A percentile compares a stretch with the other conserved stretches of the same genome.
phyloP scores from a whole-genome alignment of 2,113 vertebrate genomes.

The Promerops cafer region DNA sequence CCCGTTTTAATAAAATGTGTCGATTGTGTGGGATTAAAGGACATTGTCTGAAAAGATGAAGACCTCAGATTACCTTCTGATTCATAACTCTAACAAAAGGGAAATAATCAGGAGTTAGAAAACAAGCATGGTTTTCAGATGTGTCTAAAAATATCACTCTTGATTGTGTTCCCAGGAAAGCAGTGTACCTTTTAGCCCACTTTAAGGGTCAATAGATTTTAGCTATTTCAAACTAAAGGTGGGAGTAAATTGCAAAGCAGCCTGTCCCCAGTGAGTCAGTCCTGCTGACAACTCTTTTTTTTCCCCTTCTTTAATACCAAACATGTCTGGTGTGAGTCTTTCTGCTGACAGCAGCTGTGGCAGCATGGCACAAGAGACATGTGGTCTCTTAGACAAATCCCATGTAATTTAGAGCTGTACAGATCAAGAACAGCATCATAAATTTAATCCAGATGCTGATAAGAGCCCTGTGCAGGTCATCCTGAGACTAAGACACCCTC shows the following conservation, averaged over 20 bases:
- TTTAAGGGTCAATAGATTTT: neutral
- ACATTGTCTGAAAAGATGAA: neutral
- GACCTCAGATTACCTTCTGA: neutral
- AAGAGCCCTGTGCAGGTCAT: neutral
- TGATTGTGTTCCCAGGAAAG: neutral
- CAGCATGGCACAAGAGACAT: neutral
- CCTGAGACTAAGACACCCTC: neutral
- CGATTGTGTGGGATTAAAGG: neutral
- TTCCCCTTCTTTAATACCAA: neutral
- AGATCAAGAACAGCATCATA: neutral
- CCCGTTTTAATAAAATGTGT: neutral
- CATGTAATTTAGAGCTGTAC: neutral
- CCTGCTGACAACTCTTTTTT: neutral
- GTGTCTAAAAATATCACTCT: neutral
- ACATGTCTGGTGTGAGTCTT: neutral
- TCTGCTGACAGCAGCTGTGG: neutral
- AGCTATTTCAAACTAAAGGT: neutral
- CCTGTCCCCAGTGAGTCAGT: neutral
- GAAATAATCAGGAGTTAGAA: neutral
- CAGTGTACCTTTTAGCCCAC: neutral
- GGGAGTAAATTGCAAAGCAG: neutral
- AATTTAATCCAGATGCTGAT: neutral
- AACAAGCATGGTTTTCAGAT: neutral
- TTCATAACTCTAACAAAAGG: neutral
- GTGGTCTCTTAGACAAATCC: neutral